Conservation (phyloP, 2,888 invertebrate genomes). For the Eupithecia tripunctaria region DNA sequence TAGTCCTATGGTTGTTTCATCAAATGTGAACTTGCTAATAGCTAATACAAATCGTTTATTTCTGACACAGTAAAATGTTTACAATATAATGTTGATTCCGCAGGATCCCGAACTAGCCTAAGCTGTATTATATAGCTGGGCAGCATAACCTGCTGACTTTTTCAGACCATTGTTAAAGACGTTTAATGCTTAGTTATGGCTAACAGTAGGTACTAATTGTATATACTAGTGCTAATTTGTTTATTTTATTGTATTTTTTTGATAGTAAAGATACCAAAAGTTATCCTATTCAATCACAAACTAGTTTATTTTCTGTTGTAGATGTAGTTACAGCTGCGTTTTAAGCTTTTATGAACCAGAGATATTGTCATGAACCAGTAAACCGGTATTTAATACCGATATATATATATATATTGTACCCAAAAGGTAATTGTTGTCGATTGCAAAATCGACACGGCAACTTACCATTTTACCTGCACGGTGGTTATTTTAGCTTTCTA, state of each 20-base stretch:
- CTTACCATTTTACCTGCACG: background rate
- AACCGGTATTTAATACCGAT: background rate
- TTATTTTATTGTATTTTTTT: no score
- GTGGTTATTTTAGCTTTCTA: conserved; percentile 6
- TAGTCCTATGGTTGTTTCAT: no score
- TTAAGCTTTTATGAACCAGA: no score
- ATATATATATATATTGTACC: background rate
- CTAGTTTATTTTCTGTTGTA: background rate
- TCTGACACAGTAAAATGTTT: no score
- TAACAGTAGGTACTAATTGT: no score
- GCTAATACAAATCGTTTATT: no score
- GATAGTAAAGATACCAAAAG: no score
- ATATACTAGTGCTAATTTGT: no score
- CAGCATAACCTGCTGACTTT: background rate
- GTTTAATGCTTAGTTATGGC: no score
- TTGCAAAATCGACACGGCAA: background rate
- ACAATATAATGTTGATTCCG: no score
- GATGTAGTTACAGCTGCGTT: background rate
- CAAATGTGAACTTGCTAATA: background rate
- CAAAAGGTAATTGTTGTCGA: background rate
- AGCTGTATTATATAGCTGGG: no score
- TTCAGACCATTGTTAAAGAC: background rate
- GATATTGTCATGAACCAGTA: background rate
- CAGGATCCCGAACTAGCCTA: no score
- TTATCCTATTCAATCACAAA: background rate